Evolutionary conservation across 64 coral and sea anemone genomes (phyloP).

Genomic region (Stichodactyla helianthus): DNA sequence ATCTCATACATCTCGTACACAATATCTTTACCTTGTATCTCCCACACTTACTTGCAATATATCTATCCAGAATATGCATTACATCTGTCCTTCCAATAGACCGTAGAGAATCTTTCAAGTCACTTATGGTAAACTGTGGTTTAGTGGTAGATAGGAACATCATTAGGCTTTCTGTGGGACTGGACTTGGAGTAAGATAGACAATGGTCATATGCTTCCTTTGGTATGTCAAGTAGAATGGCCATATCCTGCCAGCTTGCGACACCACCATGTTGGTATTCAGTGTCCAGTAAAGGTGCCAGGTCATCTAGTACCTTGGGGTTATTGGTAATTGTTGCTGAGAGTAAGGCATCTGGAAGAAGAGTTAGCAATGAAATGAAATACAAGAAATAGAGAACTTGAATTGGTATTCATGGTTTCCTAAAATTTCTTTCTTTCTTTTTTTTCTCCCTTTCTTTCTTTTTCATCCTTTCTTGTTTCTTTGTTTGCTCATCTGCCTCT

Average conservation of each 20-base stretch:
- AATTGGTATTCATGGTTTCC: no score
- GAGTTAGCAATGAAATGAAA: not conserved
- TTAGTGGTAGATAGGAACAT: conserved; percentile 72
- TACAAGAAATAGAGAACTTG: no score
- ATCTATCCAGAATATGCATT: conserved; percentile 60
- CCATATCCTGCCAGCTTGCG: conserved; percentile 76
- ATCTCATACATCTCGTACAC: no score
- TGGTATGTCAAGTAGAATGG: conserved; percentile 61
- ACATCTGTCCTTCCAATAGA: conserved; percentile 60
- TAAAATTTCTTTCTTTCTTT: no score
- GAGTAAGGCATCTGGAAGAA: conserved; percentile 50
- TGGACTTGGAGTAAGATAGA: conserved; percentile 41
- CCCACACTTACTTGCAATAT: conserved; percentile 51
- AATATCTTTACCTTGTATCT: not conserved
- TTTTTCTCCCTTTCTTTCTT: no score
- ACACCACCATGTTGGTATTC: conserved; percentile 75
- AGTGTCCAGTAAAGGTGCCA: conserved; percentile 54
- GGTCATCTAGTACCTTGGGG: conserved; percentile 8
- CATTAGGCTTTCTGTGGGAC: conserved; percentile 81
- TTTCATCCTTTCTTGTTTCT: no score
- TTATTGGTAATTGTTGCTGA: conserved; percentile 27
- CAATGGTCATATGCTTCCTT: conserved; percentile 47
- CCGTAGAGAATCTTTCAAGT: conserved; percentile 68
- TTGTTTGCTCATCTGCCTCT: no score
- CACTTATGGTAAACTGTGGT: conserved; percentile 74